Conservation (phyloP, 2,888 invertebrate genomes). For the Agonopterix subpropinquella region DNA sequence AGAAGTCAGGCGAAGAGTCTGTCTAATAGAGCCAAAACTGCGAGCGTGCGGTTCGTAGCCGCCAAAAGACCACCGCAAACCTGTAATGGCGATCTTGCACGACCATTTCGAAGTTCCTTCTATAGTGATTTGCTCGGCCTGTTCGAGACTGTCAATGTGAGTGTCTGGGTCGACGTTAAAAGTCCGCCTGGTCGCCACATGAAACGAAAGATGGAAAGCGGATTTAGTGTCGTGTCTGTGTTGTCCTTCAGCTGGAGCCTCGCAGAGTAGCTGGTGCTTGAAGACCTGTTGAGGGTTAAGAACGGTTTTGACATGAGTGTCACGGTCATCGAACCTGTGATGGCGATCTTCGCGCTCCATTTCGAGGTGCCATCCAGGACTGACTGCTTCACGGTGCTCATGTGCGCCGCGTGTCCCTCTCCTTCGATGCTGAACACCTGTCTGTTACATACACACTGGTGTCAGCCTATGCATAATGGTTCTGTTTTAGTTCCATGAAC, state of each 20-base stretch:
- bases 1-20: slow-evolving; percentile 68
- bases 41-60: slow-evolving; percentile 72
- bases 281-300: slow-evolving; percentile 14
- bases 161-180: slow-evolving; percentile 98
- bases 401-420: slow-evolving; percentile 95
- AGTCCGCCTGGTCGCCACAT: slow-evolving; percentile 87
- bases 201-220: slow-evolving; percentile 65
- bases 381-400: slow-evolving; percentile 98
- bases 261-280: slow-evolving; percentile 17
- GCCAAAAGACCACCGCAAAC: slow-evolving; percentile 81
- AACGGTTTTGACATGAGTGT: slow-evolving; percentile 17
- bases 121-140: slow-evolving; percentile 97
- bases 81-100: slow-evolving; percentile 99
- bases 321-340: slow-evolving; percentile 93
- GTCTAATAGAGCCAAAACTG: slow-evolving; percentile 72
- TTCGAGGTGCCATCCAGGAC: slow-evolving; percentile 99
- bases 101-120: slow-evolving; percentile 99
- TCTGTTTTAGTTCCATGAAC: not conserved
- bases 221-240: slow-evolving; percentile 58
- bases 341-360: slow-evolving; percentile 99
- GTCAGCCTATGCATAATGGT: slow-evolving; percentile 27
- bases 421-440: slow-evolving; percentile 97
- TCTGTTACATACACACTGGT: slow-evolving; percentile 79
- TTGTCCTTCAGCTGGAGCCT: slow-evolving; percentile 30
- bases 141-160: slow-evolving; percentile 98